Evolutionary conservation across 2,888 invertebrate genomes (phyloP).

Genomic region (Apamea epomidion): DNA sequence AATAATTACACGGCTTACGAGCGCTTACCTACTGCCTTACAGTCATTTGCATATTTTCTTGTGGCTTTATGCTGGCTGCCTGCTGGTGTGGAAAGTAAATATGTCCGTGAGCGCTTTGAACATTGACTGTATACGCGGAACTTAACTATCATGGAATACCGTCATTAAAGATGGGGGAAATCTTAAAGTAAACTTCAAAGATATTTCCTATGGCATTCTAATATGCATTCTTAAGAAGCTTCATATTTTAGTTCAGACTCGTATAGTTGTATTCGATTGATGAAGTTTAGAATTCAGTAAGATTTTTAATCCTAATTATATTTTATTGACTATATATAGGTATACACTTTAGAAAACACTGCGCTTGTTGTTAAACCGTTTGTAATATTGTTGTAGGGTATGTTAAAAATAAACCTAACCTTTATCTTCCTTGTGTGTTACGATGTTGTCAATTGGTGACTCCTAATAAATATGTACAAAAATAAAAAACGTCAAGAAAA

Average conservation of each 20-base stretch:
- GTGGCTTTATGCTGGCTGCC: conserved; percentile 82
- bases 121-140: conserved; percentile 38
- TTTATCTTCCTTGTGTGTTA: conserved; percentile 12
- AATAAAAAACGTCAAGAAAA: conserved; percentile 74
- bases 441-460: conserved; percentile 51
- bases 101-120: conserved; percentile 67
- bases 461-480: conserved; percentile 66
- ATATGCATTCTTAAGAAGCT: neutral
- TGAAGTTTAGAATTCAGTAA: neutral
- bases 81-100: conserved; percentile 74
- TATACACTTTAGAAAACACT: neutral
- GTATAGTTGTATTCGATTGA: neutral
- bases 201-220: neutral
- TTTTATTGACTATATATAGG: neutral
- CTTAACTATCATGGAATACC: conserved; percentile 31
- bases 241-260: neutral
- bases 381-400: neutral
- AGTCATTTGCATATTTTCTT: conserved; percentile 90
- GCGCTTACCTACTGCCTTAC: conserved; percentile 90
- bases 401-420: neutral
- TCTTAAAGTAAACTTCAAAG: conserved; percentile 20
- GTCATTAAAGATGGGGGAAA: conserved; percentile 8
- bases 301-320: neutral
- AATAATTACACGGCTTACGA: conserved; percentile 90
- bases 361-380: neutral